These are phyloP conservation scores for Acanthurus leucopareius DNA, from an alignment of 2,797 vertebrate species.

Conservation along the genomic window DNA sequence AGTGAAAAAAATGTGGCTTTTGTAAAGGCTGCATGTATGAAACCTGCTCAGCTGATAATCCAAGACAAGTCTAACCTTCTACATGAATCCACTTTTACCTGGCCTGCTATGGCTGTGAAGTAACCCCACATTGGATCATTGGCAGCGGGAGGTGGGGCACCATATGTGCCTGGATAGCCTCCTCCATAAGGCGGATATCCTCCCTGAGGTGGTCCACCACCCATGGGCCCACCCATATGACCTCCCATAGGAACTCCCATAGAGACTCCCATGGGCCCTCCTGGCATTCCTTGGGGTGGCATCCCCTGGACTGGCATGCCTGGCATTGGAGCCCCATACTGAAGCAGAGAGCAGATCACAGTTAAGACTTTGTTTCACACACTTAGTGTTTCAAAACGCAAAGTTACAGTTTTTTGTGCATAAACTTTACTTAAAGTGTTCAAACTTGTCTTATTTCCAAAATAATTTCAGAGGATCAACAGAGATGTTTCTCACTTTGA, in stretches of 20 bases:
- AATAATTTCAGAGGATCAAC: no score
- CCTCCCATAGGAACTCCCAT: constrained; percentile 69
- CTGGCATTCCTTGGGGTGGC: constrained; percentile 83
- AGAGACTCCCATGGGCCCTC: constrained; percentile 69
- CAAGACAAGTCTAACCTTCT: neutral
- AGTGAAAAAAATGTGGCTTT: neutral
- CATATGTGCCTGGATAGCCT: constrained; percentile 77
- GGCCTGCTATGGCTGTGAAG: constrained; percentile 90
- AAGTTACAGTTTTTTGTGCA: no score
- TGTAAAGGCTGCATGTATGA: neutral
- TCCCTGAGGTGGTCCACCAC: constrained; percentile 64
- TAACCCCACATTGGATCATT: constrained; percentile 90
- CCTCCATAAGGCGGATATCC: constrained; percentile 80
- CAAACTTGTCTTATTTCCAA: no score
- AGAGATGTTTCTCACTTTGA: no score
- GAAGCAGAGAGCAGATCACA: neutral
- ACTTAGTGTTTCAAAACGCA: neutral
- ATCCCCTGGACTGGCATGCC: constrained; percentile 84
- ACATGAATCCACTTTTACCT: constrained; percentile 75
- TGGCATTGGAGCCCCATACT: constrained; percentile 88
- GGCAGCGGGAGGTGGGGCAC: constrained; percentile 68
- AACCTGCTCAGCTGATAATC: no score
- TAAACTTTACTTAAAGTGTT: no score
- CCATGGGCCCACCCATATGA: constrained; percentile 59
- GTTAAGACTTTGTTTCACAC: neutral